These are phyloP conservation scores for Pachymerium ferrugineum DNA, from an alignment of 2,888 invertebrate genomes.

Conservation along the genomic window DNA sequence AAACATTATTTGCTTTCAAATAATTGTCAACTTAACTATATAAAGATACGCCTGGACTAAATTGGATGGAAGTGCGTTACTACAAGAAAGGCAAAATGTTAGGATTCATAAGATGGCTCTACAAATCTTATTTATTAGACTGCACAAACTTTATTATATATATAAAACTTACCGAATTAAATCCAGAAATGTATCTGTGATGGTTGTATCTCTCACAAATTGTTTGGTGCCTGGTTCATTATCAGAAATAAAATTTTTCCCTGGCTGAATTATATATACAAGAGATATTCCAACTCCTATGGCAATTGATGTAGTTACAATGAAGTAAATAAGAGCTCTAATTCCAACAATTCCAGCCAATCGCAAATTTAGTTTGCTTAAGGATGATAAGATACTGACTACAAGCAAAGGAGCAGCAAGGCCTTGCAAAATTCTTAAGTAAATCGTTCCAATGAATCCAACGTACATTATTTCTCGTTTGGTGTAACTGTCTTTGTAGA, in stretches of 20 bases:
- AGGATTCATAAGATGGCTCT: background rate
- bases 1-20: too few relatives aligned
- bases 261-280: background rate
- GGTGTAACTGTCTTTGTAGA: background rate
- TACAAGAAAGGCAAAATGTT: background rate
- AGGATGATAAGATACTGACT: background rate
- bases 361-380: background rate
- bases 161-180: background rate
- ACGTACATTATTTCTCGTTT: constrained; percentile 39
- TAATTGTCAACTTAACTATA: too few relatives aligned
- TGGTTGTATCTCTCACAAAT: background rate
- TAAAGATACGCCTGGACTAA: too few relatives aligned
- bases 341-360: background rate
- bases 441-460: constrained; percentile 36
- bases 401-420: background rate
- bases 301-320: background rate
- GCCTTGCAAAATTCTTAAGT: background rate
- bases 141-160: background rate
- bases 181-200: background rate
- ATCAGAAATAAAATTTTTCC: background rate
- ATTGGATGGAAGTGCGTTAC: background rate
- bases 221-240: background rate
- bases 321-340: background rate
- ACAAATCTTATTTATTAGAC: too few relatives aligned
- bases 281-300: background rate